Evolutionary conservation across 2,888 invertebrate genomes (phyloP).

Genomic region (Bembecia ichneumoniformis): DNA sequence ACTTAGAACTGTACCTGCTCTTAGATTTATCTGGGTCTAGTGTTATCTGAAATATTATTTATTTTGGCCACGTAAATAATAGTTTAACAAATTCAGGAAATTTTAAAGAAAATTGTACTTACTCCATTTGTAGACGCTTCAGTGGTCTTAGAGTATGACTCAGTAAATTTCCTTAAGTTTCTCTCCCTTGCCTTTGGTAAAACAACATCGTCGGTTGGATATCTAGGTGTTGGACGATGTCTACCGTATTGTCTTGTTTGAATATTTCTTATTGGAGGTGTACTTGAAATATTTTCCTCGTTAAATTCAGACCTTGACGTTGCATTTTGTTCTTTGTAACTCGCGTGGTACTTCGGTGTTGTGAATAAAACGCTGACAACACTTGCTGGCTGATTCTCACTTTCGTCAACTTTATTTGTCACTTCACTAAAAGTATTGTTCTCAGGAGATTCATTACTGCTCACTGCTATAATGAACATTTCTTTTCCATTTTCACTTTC

Average conservation of each 20-base stretch:
- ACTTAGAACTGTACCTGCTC: conserved; percentile 74
- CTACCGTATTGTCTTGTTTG: conserved; percentile 47
- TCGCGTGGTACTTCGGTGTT: conserved; percentile 53
- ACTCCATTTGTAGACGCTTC: conserved; percentile 58
- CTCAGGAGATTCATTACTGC: conserved; percentile 50
- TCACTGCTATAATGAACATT: conserved; percentile 44
- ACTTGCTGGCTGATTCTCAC: conserved; percentile 24
- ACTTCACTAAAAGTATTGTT: conserved; percentile 35
- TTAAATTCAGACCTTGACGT: conserved; percentile 20
- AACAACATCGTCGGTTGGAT: conserved; percentile 25
- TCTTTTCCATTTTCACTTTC: conserved; percentile 23
- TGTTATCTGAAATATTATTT: conserved; percentile 46
- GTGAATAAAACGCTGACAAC: conserved; percentile 23
- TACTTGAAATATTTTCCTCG: conserved; percentile 22
- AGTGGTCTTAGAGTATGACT: conserved; percentile 50
- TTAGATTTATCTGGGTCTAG: conserved; percentile 60
- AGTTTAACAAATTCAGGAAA: neutral
- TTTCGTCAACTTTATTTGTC: conserved; percentile 27
- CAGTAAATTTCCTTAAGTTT: conserved; percentile 43
- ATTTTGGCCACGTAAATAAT: neutral
- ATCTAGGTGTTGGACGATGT: conserved; percentile 27
- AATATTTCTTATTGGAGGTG: conserved; percentile 49
- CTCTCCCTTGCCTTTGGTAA: conserved; percentile 36
- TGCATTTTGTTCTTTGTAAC: conserved; percentile 38
- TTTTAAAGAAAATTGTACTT: conserved; percentile 25